These are phyloP conservation scores for Drosophila paranaensis DNA, from an alignment of 2,888 invertebrate genomes.

Conservation along the genomic window DNA sequence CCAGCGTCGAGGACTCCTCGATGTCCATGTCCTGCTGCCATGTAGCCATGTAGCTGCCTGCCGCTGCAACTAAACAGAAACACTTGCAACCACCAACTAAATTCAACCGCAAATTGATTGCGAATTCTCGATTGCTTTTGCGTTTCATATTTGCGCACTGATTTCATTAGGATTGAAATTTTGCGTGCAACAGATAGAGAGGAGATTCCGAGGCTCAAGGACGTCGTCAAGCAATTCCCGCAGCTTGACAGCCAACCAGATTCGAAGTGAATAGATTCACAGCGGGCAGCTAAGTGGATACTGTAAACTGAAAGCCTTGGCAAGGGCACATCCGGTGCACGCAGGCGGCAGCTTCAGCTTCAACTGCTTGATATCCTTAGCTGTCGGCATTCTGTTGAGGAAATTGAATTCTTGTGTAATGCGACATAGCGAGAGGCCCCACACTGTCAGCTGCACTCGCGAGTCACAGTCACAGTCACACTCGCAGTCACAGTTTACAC, in stretches of 20 bases:
- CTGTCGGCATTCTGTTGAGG: conserved; percentile 26
- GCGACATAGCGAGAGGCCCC: conserved; percentile 2
- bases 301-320: conserved; percentile 24
- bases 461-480: conserved; percentile 1
- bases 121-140: not conserved
- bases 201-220: not conserved
- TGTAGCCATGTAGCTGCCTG: not conserved
- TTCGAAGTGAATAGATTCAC: conserved; percentile 11
- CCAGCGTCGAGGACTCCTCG: not conserved
- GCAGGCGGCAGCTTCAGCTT: conserved; percentile 4
- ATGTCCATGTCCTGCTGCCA: not conserved
- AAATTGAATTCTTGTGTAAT: conserved; percentile 54
- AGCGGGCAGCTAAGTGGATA: conserved; percentile 25
- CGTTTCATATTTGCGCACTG: not conserved
- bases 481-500: not conserved
- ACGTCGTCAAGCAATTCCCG: conserved; percentile 1
- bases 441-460: conserved; percentile 17
- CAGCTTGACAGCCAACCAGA: conserved; percentile 5
- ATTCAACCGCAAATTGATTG: not conserved
- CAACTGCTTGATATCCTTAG: conserved; percentile 13
- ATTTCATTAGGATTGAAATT: not conserved
- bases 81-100: not conserved
- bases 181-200: conserved; percentile 3
- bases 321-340: conserved; percentile 47
- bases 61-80: not conserved